Evolutionary conservation across 2,113 vertebrate species (phyloP).

Genomic region (Maccullochella peelii): DNA sequence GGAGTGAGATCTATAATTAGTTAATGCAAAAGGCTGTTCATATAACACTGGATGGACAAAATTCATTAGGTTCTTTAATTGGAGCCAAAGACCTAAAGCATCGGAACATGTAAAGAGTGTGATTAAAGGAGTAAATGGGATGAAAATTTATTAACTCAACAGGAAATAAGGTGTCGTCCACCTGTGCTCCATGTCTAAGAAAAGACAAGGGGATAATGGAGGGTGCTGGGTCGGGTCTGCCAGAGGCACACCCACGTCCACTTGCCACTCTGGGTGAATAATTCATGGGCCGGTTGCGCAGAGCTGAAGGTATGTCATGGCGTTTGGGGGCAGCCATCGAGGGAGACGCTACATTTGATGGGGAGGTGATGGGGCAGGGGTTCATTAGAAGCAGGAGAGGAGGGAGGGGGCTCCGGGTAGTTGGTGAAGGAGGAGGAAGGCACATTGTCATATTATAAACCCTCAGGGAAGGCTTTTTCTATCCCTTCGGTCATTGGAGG

Average conservation of each 20-base stretch:
- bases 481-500: not conserved
- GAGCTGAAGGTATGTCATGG: constrained; percentile 54
- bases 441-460: not conserved
- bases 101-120: not conserved
- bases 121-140: constrained; percentile 36
- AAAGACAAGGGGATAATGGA: not conserved
- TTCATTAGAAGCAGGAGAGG: constrained; percentile 24
- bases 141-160: constrained; percentile 8
- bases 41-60: constrained; percentile 22
- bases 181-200: not conserved
- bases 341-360: constrained; percentile 39
- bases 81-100: constrained; percentile 44
- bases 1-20: constrained; percentile 54
- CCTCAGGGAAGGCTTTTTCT: constrained; percentile 3
- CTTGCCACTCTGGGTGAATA: constrained; percentile 28
- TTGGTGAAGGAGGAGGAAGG: constrained; percentile 12
- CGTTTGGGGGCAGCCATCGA: not conserved
- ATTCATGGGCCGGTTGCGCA: constrained; percentile 36
- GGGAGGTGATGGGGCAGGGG: constrained; percentile 20
- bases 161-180: constrained; percentile 5
- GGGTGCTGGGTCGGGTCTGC: not conserved
- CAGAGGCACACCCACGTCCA: not conserved
- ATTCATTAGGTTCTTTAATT: constrained; percentile 55
- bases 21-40: constrained; percentile 34
- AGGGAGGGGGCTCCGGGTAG: not conserved